phyloP scores from a whole-genome alignment of 2,888 invertebrate species.

The Meandrusa payeni region DNA sequence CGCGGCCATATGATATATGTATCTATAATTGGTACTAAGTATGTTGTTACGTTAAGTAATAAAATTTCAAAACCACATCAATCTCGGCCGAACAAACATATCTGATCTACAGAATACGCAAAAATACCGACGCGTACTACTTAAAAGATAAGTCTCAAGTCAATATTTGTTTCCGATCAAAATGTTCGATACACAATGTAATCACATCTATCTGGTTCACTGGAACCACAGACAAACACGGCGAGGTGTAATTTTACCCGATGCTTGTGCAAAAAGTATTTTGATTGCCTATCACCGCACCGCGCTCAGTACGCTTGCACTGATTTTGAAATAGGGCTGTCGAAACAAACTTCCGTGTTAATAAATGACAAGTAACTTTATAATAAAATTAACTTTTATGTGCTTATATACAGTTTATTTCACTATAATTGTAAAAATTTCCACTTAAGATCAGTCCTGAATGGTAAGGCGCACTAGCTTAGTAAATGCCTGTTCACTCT shows the following conservation, averaged over 20 bases:
- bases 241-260: conserved; percentile 56
- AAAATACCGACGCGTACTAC: background rate
- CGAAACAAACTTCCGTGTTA: conserved; percentile 10
- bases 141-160: conserved; percentile 30
- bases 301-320: conserved; percentile 31
- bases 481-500: too few species aligned
- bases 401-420: too few species aligned
- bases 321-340: conserved; percentile 28
- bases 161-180: conserved; percentile 32
- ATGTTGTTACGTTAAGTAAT: too few species aligned
- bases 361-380: background rate
- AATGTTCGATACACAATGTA: conserved; percentile 29
- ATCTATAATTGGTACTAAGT: too few species aligned
- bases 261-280: conserved; percentile 53
- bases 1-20: too few species aligned
- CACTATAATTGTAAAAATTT: too few species aligned
- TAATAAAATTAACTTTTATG: too few species aligned
- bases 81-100: background rate
- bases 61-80: background rate
- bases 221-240: conserved; percentile 54
- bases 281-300: conserved; percentile 44
- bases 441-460: too few species aligned
- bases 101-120: background rate
- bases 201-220: conserved; percentile 40
- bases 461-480: too few species aligned